phyloP scores from a whole-genome alignment of 2,797 vertebrate species.

The Adrianichthys oophorus region DNA sequence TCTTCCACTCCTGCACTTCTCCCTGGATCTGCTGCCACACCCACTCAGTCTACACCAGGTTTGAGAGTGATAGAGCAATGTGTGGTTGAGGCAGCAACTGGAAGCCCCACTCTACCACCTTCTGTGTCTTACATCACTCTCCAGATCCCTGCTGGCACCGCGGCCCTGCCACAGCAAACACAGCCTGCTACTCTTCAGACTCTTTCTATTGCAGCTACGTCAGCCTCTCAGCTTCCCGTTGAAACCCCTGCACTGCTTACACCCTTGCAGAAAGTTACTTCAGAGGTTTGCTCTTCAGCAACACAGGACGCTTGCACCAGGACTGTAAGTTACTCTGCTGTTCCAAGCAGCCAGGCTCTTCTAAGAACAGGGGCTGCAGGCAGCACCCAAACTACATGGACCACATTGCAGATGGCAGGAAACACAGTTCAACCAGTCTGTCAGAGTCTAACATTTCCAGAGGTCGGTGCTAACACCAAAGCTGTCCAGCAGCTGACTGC shows the following conservation, averaged over 20 bases:
- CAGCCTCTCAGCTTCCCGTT: conserved; percentile 46
- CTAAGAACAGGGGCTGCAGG: conserved; percentile 84
- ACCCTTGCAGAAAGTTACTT: conserved; percentile 47
- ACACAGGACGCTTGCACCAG: conserved; percentile 66
- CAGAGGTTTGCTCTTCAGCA: conserved; percentile 63
- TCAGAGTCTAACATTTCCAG: conserved; percentile 74
- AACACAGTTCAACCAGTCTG: conserved; percentile 93
- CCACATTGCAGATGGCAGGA: conserved; percentile 92
- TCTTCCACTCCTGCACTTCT: conserved; percentile 76
- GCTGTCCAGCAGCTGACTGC: conserved; percentile 73
- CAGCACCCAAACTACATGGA: conserved; percentile 98
- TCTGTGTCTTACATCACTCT: conserved; percentile 81
- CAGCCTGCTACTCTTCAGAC: conserved; percentile 56
- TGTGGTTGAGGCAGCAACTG: conserved; percentile 67
- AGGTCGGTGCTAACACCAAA: conserved; percentile 64
- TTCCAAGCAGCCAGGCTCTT: conserved; percentile 68
- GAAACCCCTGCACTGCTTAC: conserved; percentile 46
- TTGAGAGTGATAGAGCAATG: conserved; percentile 75
- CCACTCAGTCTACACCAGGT: conserved; percentile 74
- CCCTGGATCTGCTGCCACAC: conserved; percentile 74
- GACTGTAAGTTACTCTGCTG: conserved; percentile 55
- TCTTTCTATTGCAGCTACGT: conserved; percentile 55
- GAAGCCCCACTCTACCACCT: conserved; percentile 63
- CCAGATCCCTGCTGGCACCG: conserved; percentile 72
- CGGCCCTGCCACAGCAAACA: conserved; percentile 60